Evolutionary conservation across 2,888 invertebrate species (phyloP), one percentile per base, ranked within the genome.

Genomic region (Oxystoma pomonae): DNA sequence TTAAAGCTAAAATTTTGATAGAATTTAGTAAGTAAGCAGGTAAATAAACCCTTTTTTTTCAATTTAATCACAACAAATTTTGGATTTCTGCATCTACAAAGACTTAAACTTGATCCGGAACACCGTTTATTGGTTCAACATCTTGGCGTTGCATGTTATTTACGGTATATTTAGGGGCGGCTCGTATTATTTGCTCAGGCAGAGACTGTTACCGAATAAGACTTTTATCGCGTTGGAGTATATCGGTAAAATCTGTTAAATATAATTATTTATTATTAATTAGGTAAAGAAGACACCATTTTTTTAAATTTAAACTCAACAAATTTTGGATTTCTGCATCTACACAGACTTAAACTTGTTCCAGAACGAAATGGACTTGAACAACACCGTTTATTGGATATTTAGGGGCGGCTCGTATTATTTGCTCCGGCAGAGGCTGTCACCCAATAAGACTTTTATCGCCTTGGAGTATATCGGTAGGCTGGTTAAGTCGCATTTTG

Each of bases 251-350:
- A 84, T 91, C 65, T 82, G 92, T 49, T 90, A 90, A 69, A 80
- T 77, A 56, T 80, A 83, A 66, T 78, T 84, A n/a, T n/a, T n/a
- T n/a, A n/a, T n/a, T n/a, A n/a, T n/a, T n/a, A n/a, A n/a, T n/a
- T n/a, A n/a, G n/a, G n/a, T n/a, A n/a, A n/a, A n/a, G n/a, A n/a
- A n/a, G n/a, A n/a, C n/a, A n/a, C n/a, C n/a, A n/a, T n/a, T n/a
- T n/a, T n/a, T n/a, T n/a, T n/a, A n/a, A n/a, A n/a, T n/a, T n/a
- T n/a, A n/a, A n/a, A n/a, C n/a, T n/a, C n/a, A n/a, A n/a, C n/a
- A n/a, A n/a, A n/a, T n/a, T n/a, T n/a, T n/a, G n/a, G 81, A 85
- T 3, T 91, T 90, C 74, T 94, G 94, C 75, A 88, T 90, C 73
- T 92, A 89, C 73, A 87, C 86, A 56, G 86, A 88, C 71, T 87